Conservation (phyloP, 1,140 invertebrate genomes). For the Brachionus plicatilis region DNA sequence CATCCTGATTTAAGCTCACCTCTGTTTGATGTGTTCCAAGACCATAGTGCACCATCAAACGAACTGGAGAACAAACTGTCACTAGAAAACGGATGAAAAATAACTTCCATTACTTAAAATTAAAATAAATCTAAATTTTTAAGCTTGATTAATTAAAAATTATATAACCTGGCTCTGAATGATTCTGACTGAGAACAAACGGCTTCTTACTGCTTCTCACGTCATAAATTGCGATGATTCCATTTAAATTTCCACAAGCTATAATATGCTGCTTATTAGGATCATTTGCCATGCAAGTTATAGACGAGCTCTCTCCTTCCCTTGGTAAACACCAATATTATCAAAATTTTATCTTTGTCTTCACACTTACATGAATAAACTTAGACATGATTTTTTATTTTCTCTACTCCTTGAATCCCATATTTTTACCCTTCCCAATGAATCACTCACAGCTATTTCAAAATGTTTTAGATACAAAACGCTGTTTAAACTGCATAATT, state of each 20-base stretch:
- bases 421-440: constrained; percentile 5
- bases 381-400: not conserved
- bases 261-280: constrained; percentile 1
- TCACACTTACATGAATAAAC: not conserved
- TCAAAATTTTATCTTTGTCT: not conserved
- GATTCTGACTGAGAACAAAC: not conserved
- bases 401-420: constrained; percentile 8
- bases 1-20: not conserved
- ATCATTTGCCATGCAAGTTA: constrained; percentile 3
- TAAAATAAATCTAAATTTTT: too few relatives aligned
- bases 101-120: not conserved
- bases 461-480: constrained; percentile 10
- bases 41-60: constrained; percentile 4
- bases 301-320: constrained; percentile 3
- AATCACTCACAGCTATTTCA: constrained; percentile 25
- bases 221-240: constrained; percentile 1
- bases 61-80: not conserved
- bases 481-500: constrained; percentile 33
- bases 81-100: constrained; percentile 24
- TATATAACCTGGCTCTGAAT: not conserved
- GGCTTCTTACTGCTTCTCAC: constrained; percentile 6
- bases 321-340: not conserved
- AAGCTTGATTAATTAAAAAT: not conserved
- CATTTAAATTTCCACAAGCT: constrained; percentile 27
- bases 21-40: not conserved